Evolutionary conservation across 1,140 invertebrate species (phyloP), one percentile per base, ranked within the genome.

Genomic region (Trachymyrmex cornetzi): DNA sequence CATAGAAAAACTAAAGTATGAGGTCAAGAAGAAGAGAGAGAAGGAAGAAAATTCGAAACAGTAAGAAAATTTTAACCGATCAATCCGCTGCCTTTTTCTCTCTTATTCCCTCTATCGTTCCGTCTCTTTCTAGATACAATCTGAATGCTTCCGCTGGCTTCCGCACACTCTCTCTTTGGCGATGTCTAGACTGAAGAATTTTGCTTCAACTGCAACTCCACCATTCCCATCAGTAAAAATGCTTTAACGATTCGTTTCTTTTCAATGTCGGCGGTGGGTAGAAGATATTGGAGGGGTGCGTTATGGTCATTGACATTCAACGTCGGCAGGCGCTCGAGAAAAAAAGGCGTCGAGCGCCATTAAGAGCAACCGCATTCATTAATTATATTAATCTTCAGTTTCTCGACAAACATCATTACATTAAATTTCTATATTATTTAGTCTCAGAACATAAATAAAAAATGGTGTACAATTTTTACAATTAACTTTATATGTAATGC

Each of bases 21-120:
- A 44, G 38, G 24, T 61, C 24, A 14, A 72, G 11, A n/a, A 55
- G 11, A n/a, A 55, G 2, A 24, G 7, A 38, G 9, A 67, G 27
- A n/a, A 44, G 19, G 27, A 57, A 27, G 14, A 27, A 38, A 82
- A 53, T 59, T 72, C 6, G 72, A 64, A 81, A 77, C 59, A 48
- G 53, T 81, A 50, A n/a, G 79, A 88, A 90, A 90, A 85, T 85
- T 87, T 74, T 24, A 57, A 90, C 81, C 63, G 71, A 24, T 85
- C 75, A 72, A 67, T 79, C 79, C 34, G 3, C 50, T 30, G 38
- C 30, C 79, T 74, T 66, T 74, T 59, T 82, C n/a, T 3, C 16
- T 71, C 11, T 80, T 50, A 19, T 19, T 63, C 34, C 19, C 9
- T 38, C 22, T 50, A 34, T 71, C n/a, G 2, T 48, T 0, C n/a